Evolutionary conservation across 1,140 invertebrate species (phyloP).

Genomic region (Choristoneura fumiferana): DNA sequence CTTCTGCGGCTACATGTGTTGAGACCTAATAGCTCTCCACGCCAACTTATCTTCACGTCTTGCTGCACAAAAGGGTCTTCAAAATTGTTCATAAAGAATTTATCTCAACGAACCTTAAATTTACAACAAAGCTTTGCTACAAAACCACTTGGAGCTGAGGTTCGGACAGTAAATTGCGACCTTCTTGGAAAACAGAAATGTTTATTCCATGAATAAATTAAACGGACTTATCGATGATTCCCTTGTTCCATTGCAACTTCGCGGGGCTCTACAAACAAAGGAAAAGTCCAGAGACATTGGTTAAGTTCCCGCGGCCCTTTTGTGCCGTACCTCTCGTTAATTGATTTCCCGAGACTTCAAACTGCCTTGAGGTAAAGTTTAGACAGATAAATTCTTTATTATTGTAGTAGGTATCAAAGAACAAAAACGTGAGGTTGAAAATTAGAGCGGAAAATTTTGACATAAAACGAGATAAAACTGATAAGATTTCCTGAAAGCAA

Average conservation of each 20-base stretch:
- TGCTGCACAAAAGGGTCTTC: neutral
- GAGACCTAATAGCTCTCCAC: neutral
- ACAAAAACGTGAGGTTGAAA: neutral
- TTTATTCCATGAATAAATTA: conserved; percentile 16
- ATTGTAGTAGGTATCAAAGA: neutral
- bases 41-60: neutral
- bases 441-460: neutral
- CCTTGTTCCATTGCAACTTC: neutral
- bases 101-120: neutral
- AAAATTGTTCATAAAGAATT: neutral
- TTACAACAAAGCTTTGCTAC: conserved; percentile 3
- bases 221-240: conserved; percentile 1
- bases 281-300: neutral
- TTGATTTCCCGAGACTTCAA: conserved; percentile 10
- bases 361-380: neutral
- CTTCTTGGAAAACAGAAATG: neutral
- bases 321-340: neutral
- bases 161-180: neutral
- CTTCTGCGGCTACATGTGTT: neutral
- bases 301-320: neutral
- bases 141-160: too few species aligned
- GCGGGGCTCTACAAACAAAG: neutral
- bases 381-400: neutral
- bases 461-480: neutral
- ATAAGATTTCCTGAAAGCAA: neutral